Evolutionary conservation across 2,113 vertebrate species (phyloP), one percentile per base, ranked within the genome.

Genomic region (Gadus macrocephalus): DNA sequence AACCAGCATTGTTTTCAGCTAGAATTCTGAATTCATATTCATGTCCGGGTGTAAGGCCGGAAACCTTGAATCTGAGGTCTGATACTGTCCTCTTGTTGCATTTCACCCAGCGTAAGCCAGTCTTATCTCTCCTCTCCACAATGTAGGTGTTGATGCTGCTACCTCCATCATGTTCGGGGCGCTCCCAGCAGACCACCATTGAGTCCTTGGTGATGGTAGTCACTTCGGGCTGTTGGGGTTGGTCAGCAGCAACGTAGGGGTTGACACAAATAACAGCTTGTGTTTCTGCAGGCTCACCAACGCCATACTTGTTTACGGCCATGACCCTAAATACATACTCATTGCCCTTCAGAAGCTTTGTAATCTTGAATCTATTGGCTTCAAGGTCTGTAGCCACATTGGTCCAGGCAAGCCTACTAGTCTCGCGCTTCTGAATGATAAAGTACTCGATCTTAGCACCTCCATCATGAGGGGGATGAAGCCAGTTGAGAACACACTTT

Each of bases 301-400:
- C 85, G 49, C 97, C 97, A 0, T 98, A 98, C 86, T 98, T 99
- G 88, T 99, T 99, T 72, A 99, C 97, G 81, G 97, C 96, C 96
- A 99, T 97, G 65, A 98, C 96, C 86, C 97, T 94, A 86, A 99
- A 99, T 53, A 99, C 89, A 0, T 99, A 99, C 83, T 99, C 97
- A 81, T 99, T 99, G 83, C 95, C 96, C 88, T 97, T 95, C 69
- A 99, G 84, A 70, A 99, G 91, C 88, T 98, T 99, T 49, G 94
- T 95, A 72, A 98, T 95, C 77, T 99, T 99, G 63, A 96, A 89
- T 83, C 96, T 95, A 82, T 94, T 97, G 15, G 96, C 86, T 72
- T 96, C 95, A 82, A 97, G 91, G 79, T 99, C 96, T 71, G 96
- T 89, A 58, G 94, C 95, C 67, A 97, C 97, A 72, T 93, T 93